Percentiles rank a stretch among this genome's conserved stretches.
Conservation (phyloP, 2,797 vertebrate species). For the Knipowitschia caucasica region DNA sequence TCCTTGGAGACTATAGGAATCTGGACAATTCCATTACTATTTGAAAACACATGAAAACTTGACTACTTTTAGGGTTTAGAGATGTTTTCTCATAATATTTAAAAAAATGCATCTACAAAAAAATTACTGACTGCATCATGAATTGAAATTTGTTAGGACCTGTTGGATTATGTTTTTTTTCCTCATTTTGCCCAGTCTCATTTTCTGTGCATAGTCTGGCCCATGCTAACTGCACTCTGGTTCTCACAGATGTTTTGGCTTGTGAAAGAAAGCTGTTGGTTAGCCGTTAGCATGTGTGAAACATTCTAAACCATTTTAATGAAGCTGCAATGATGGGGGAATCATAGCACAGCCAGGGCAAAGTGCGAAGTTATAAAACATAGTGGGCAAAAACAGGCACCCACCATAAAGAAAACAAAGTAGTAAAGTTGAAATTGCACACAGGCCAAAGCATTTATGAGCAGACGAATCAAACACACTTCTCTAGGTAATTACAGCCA, state of each 20-base stretch:
- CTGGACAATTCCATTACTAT: too few relatives aligned
- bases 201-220: not conserved
- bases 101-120: too few relatives aligned
- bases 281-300: constrained; percentile 20
- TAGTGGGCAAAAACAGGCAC: constrained; percentile 4
- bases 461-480: constrained; percentile 26
- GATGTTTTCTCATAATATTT: too few relatives aligned
- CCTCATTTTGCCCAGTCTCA: too few relatives aligned
- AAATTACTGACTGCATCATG: too few relatives aligned
- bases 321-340: not conserved
- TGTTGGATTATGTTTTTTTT: too few relatives aligned
- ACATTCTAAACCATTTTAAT: constrained; percentile 19
- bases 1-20: too few relatives aligned
- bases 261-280: constrained; percentile 1
- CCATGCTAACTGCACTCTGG: not conserved
- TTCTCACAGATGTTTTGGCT: constrained; percentile 15
- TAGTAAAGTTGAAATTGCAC: constrained; percentile 39
- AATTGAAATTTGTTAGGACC: too few relatives aligned
- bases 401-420: constrained; percentile 20
- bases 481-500: constrained; percentile 42
- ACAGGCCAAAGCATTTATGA: constrained; percentile 13
- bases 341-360: not conserved
- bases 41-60: too few relatives aligned
- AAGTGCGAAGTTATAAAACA: constrained; percentile 17
- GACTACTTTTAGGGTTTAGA: too few relatives aligned